phyloP scores from a whole-genome alignment of 2,888 invertebrate genomes.

The Hermodice carunculata region DNA sequence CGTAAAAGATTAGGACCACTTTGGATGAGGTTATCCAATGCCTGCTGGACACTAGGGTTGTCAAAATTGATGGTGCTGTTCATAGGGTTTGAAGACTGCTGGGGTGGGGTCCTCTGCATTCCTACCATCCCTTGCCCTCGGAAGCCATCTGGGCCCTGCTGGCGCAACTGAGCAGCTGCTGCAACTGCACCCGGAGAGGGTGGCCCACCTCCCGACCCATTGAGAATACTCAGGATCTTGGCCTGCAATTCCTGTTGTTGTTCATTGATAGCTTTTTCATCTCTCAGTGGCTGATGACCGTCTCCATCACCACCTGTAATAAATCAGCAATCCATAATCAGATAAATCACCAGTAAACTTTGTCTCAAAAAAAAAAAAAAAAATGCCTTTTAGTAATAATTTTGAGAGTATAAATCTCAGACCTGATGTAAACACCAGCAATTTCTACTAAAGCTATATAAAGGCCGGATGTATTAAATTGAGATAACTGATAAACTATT shows the following conservation, averaged over 20 bases:
- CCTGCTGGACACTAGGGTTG: constrained; percentile 70
- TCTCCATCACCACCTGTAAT: background rate
- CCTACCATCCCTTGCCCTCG: background rate
- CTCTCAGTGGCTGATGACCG: background rate
- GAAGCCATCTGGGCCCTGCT: background rate
- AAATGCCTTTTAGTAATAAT: no score
- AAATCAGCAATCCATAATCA: background rate
- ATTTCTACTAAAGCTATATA: no score
- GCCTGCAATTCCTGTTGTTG: constrained; percentile 80
- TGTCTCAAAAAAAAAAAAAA: no score
- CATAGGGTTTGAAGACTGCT: constrained; percentile 32
- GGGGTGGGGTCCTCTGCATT: constrained; percentile 22
- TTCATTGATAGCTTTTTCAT: constrained; percentile 33
- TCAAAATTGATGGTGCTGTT: constrained; percentile 65
- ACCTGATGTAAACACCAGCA: no score
- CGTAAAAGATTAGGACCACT: constrained; percentile 66
- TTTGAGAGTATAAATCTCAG: no score
- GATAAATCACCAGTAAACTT: no score
- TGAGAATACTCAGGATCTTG: constrained; percentile 80
- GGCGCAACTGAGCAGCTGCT: background rate
- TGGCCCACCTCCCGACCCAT: constrained; percentile 13
- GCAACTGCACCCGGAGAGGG: background rate
- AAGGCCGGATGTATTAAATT: no score
- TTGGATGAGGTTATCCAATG: constrained; percentile 70
- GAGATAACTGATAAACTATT: no score